Percentiles rank a stretch among this genome's conserved stretches.
Conservation (phyloP, 1,140 invertebrate genomes). For the Drosophila gunungcola region DNA sequence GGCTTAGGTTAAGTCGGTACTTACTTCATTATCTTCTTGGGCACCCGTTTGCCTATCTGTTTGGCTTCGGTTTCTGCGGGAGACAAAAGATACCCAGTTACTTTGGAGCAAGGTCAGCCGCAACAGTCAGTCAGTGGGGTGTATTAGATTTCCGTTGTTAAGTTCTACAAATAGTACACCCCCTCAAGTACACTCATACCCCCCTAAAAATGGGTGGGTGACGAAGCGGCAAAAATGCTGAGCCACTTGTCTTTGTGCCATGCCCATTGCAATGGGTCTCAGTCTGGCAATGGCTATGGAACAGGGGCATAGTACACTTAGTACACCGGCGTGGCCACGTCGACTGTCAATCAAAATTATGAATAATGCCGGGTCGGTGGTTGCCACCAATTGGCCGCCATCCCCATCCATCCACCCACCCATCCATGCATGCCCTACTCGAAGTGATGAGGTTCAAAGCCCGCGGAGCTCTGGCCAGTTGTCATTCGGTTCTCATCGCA, state of each 20-base stretch:
- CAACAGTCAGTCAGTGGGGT: constrained; percentile 58
- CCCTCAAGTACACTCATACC: neutral
- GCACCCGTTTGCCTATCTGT: constrained; percentile 30
- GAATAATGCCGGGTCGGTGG: constrained; percentile 69
- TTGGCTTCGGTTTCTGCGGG: constrained; percentile 45
- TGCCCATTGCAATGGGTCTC: constrained; percentile 19
- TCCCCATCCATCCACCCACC: constrained; percentile 21
- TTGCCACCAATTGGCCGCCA: constrained; percentile 52
- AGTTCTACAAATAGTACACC: neutral
- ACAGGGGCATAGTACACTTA: neutral
- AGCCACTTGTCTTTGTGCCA: constrained; percentile 47
- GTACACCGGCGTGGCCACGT: constrained; percentile 23
- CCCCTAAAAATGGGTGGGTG: constrained; percentile 2
- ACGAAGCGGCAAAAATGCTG: constrained; percentile 78
- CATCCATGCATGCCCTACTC: no score
- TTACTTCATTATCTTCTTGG: constrained; percentile 58
- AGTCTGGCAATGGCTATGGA: constrained; percentile 18
- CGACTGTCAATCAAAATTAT: constrained; percentile 80
- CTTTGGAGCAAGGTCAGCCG: constrained; percentile 65
- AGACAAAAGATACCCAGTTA: constrained; percentile 41
- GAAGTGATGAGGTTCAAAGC: constrained; percentile 41
- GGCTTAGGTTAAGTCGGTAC: constrained; percentile 41
- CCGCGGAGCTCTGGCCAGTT: constrained; percentile 64
- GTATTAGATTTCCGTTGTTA: constrained; percentile 56
- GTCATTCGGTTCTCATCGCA: constrained; percentile 57